Evolutionary conservation across 2,113 vertebrate genomes (phyloP), one percentile per base, ranked within the genome.

Genomic region (Candoia aspera): DNA sequence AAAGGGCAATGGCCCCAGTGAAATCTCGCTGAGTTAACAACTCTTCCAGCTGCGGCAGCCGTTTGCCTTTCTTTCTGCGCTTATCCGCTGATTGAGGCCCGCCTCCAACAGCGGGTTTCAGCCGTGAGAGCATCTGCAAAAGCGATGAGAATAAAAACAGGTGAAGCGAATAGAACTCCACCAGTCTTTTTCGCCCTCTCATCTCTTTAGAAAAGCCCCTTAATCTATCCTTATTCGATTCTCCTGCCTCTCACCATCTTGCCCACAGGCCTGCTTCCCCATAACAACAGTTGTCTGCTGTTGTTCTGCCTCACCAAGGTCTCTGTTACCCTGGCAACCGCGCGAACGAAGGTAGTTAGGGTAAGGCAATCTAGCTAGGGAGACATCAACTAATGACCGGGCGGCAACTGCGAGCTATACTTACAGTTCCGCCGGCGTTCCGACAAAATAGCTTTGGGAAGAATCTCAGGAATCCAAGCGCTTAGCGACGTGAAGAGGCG

Each of bases 61-160:
- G 98, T 93, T 98, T 99, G 1, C 96, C 98, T 93, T 98, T 99
- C 96, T 98, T 99, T 95, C 97, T 99, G 59, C 96, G 94, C 90
- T 97, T 98, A 94, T 98, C 97, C 4, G 88, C 95, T 68, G 97
- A 94, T 85, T 96, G 96, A 1, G 96, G 90, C 90, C 98, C 97
- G 92, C 96, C 97, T 29, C 97, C 98, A 8, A 99, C 97, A 0
- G 99, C 99, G 29, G 99, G 99, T 90, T 99, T 99, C 92, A 98
- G 97, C 15, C 99, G 97, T 37, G 99, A 99, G 46, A 99, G 98
- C 96, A 99, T 99, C 99, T 99, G 95, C 13, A 91, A 79, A n/a
- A 42, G 2, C 57, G 60, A 73, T n/a, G 3, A 73, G 58, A 68
- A 87, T 55, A 92, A 1, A 4, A 1, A 15, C 33, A 58, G n/a